Evolutionary conservation across 2,797 vertebrate species (phyloP).

Genomic region (Adelosebastes latens): DNA sequence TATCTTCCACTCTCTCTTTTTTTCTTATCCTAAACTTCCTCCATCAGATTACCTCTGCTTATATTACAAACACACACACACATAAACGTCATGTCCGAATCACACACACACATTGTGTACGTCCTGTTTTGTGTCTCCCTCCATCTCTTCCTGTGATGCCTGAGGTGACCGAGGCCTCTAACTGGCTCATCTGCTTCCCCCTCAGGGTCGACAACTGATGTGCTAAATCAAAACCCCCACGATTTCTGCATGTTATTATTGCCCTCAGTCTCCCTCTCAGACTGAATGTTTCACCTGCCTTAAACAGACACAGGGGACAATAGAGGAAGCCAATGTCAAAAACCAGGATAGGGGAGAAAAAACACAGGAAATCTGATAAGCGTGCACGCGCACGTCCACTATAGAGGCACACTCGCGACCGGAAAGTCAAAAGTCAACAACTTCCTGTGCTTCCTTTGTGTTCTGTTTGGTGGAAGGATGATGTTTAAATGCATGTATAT

Average conservation of each 20-base stretch:
- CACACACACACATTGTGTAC: neutral
- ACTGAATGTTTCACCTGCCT: neutral
- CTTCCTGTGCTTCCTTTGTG: conserved; percentile 66
- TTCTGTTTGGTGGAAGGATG: neutral
- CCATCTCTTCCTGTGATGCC: neutral
- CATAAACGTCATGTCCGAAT: neutral
- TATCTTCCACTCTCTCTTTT: neutral
- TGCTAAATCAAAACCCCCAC: conserved; percentile 23
- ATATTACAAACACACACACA: conserved; percentile 31
- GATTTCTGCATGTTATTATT: conserved; percentile 2
- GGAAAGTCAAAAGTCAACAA: conserved; percentile 56
- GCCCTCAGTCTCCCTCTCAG: neutral
- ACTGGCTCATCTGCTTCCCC: conserved; percentile 1
- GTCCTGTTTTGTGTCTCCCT: too few species aligned
- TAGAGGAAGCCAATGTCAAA: neutral
- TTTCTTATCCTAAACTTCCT: conserved; percentile 38
- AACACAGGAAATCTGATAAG: conserved; percentile 9
- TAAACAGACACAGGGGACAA: conserved; percentile 2
- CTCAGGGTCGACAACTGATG: conserved; percentile 10
- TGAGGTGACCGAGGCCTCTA: neutral
- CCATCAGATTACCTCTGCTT: conserved; percentile 60
- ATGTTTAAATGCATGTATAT: neutral
- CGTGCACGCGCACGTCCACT: neutral
- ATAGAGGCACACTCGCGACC: neutral
- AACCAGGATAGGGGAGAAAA: neutral